Percentiles rank a stretch among this genome's conserved stretches.
Conservation (phyloP, 2,888 invertebrate genomes). For the Brassicogethes aeneus region DNA sequence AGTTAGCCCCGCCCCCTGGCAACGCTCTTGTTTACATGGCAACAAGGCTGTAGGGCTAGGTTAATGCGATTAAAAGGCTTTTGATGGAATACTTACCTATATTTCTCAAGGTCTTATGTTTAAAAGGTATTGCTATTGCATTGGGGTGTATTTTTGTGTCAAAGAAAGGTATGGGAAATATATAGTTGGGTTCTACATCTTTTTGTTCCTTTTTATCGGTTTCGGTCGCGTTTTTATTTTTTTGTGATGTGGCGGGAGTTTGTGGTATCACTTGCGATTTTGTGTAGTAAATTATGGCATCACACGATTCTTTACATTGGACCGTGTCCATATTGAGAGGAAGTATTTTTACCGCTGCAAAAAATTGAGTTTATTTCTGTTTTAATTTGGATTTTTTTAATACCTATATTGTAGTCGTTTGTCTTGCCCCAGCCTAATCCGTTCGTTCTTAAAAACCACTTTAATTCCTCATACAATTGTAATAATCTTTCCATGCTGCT, state of each 20-base stretch:
- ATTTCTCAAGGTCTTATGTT: conserved; percentile 41
- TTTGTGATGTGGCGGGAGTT: too few species aligned
- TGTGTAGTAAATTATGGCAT: conserved; percentile 1
- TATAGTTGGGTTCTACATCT: conserved; percentile 11
- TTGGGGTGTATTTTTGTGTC: conserved; percentile 45
- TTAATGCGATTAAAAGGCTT: not conserved
- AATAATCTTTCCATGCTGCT: conserved; percentile 46
- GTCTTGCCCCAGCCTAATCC: conserved; percentile 49
- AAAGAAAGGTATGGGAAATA: conserved; percentile 48
- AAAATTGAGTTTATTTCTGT: too few species aligned
- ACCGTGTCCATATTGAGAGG: not conserved
- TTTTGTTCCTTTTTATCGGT: not conserved
- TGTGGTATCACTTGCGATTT: too few species aligned
- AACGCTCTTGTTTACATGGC: too few species aligned
- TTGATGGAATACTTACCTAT: conserved; percentile 11
- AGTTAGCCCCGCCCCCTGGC: too few species aligned
- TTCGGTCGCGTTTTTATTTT: conserved; percentile 11
- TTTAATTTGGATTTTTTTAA: too few species aligned
- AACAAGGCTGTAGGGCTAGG: too few species aligned
- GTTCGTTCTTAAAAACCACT: conserved; percentile 48
- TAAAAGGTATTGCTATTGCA: conserved; percentile 55
- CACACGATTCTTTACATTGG: not conserved
- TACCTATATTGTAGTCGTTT: conserved; percentile 13
- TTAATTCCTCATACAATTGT: conserved; percentile 49
- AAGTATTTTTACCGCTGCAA: conserved; percentile 3